Base-by-base conservation (phyloP, 2,888 invertebrate species). In the Lochmaea crataegi region DNA sequence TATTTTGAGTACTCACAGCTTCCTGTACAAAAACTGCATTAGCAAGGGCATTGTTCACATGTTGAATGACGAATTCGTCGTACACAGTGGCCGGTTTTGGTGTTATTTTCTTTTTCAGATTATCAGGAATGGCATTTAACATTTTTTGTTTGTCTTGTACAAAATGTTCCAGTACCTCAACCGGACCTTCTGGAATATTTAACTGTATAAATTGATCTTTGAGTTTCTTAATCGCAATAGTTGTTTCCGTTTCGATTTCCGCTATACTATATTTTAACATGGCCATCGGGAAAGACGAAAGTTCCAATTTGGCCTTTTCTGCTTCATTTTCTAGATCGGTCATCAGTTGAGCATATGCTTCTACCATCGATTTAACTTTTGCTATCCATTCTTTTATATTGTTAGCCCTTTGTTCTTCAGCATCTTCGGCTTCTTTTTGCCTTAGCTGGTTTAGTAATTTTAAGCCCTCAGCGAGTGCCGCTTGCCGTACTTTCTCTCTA, bases 31-130 rank as follows among this genome's bases (percentile, higher is more conserved):
- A 70, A 69, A 81, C 76, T 73, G 89, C 88, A 76, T 87, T 87
- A 0, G 80, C 80, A 5, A 90, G 84, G 68, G 87, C 87, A 73
- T 85, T 79, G 26, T 84, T 85, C 0, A 89, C 90, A 80, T 89
- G 89, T 71, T 86, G 80, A 79, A 88, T 87, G 4, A 89, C 89
- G 65, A 89, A 79, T 26, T 86, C 80, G 66, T 91, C 90, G 41
- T 83, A 80, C 53, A 83, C 83, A 11, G 82, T 83, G 0, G 84
- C 83, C 2, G 85, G 83, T 77, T 82, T 82, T 2, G 82, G 65
- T 63, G 73, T 42, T 18, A 65, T 12, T 76, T 78, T 80, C 75
- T 73, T 70, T 78, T 75, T 86, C 77, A 69, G 78, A 32, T 77
- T 60, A 11, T 75, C 65, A 2, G 83, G 84, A 12, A 83, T 48